Evolutionary conservation across 2,113 vertebrate genomes (phyloP).

Genomic region (Cavia aperea): DNA sequence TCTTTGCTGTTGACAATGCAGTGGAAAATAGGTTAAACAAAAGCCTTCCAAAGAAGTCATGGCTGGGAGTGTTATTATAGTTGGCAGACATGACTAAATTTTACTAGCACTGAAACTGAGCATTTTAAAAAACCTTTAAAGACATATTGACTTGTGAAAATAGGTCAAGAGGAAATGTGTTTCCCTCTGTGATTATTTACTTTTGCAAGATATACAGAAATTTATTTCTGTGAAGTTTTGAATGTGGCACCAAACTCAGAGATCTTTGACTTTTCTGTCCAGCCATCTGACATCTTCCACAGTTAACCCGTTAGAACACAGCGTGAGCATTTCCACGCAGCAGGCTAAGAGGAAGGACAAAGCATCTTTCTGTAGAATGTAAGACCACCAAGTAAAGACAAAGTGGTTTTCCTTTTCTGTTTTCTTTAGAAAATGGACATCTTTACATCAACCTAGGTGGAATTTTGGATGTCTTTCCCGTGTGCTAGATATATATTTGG

Average conservation of each 20-base stretch:
- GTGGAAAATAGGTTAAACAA: neutral
- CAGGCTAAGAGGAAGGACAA: neutral
- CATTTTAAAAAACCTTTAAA: neutral
- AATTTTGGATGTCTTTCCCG: neutral
- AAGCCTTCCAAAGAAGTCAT: neutral
- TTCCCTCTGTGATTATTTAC: neutral
- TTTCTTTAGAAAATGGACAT: neutral
- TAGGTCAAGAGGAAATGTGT: neutral
- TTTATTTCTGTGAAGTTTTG: constrained; percentile 3
- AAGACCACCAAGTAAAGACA: neutral
- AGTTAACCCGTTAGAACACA: neutral
- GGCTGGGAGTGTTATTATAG: neutral
- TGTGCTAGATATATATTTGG: neutral
- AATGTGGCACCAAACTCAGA: neutral
- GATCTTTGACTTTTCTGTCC: neutral
- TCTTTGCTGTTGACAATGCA: neutral
- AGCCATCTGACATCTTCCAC: neutral
- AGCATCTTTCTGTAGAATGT: neutral
- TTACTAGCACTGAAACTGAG: neutral
- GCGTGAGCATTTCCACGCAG: neutral
- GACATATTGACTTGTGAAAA: neutral
- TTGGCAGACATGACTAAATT: neutral
- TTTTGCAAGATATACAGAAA: neutral
- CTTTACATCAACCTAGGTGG: neutral
- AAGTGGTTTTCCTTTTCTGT: neutral